These are phyloP conservation scores for Sphaeridia pumilis DNA, from an alignment of 2,888 invertebrate genomes.

Conservation along the genomic window DNA sequence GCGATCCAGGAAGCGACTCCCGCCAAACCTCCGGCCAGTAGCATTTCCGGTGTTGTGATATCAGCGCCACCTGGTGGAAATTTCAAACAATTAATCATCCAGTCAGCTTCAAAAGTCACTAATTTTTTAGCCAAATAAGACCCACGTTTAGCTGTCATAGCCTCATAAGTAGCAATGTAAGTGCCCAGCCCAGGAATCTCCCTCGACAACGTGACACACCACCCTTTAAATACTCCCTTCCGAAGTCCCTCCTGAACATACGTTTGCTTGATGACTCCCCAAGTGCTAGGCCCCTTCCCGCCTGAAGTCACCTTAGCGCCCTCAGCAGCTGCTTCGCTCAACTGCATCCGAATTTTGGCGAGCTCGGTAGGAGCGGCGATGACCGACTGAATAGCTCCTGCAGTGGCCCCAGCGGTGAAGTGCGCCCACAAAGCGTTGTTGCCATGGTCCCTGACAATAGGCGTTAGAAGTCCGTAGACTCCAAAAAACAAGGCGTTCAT, in stretches of 20 bases:
- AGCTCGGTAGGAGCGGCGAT: conserved; percentile 82
- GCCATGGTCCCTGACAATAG: conserved; percentile 47
- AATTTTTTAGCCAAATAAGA: not conserved
- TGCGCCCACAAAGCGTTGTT: conserved; percentile 55
- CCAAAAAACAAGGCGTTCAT: conserved; percentile 93
- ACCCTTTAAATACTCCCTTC: conserved; percentile 60
- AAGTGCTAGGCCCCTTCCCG: conserved; percentile 43
- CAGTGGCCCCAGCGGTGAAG: conserved; percentile 62
- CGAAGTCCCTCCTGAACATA: conserved; percentile 43
- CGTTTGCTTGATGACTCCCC: conserved; percentile 49
- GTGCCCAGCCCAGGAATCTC: conserved; percentile 74
- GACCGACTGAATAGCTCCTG: conserved; percentile 74
- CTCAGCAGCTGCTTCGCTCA: conserved; percentile 43
- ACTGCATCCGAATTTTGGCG: conserved; percentile 75
- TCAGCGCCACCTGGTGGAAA: conserved; percentile 37
- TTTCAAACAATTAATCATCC: not conserved
- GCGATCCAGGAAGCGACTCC: conserved; percentile 76
- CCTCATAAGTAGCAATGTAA: conserved; percentile 78
- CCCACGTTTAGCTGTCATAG: conserved; percentile 45
- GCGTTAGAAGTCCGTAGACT: conserved; percentile 73
- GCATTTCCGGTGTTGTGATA: conserved; percentile 53
- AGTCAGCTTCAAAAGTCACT: not conserved
- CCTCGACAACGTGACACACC: conserved; percentile 58
- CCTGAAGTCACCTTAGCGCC: conserved; percentile 26
- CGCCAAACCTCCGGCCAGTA: conserved; percentile 73